Evolutionary conservation across 1,140 invertebrate species (phyloP).

Genomic region (Habropoda laboriosa): DNA sequence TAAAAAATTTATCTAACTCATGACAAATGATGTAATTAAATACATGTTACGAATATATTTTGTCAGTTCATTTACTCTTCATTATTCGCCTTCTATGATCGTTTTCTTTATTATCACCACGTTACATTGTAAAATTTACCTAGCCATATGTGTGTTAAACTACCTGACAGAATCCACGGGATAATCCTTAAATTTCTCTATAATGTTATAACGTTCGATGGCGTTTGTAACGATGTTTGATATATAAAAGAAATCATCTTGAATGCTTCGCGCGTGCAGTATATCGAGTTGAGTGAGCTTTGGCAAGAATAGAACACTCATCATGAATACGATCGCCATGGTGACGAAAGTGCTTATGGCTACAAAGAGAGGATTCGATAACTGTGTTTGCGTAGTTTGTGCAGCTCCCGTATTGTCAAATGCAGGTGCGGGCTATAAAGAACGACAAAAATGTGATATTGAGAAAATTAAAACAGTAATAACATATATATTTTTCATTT

Average conservation of each 20-base stretch:
- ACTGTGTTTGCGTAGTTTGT: slow-evolving; percentile 63
- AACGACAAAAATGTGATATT: not conserved
- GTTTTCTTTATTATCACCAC: not conserved
- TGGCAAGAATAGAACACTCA: slow-evolving; percentile 68
- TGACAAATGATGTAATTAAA: slow-evolving; percentile 27
- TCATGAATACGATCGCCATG: slow-evolving; percentile 71
- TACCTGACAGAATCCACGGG: slow-evolving; percentile 12
- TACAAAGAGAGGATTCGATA: slow-evolving; percentile 69
- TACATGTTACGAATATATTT: slow-evolving; percentile 27
- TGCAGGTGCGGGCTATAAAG: slow-evolving; percentile 52
- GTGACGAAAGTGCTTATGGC: slow-evolving; percentile 71
- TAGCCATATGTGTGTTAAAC: not conserved
- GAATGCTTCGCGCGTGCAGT: slow-evolving; percentile 55
- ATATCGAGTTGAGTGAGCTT: slow-evolving; percentile 59
- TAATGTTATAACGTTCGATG: slow-evolving; percentile 57
- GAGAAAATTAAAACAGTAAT: not conserved
- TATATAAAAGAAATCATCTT: slow-evolving; percentile 67
- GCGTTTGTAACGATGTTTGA: slow-evolving; percentile 67
- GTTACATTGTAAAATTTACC: slow-evolving; percentile 1
- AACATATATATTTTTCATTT: not conserved
- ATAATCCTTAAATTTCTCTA: slow-evolving; percentile 29
- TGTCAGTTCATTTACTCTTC: not conserved
- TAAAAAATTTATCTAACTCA: slow-evolving; percentile 39
- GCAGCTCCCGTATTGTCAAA: slow-evolving; percentile 44
- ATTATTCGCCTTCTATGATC: not conserved